phyloP scores from a whole-genome alignment of 2,888 invertebrate species.

The Cantharis flavilabris region DNA sequence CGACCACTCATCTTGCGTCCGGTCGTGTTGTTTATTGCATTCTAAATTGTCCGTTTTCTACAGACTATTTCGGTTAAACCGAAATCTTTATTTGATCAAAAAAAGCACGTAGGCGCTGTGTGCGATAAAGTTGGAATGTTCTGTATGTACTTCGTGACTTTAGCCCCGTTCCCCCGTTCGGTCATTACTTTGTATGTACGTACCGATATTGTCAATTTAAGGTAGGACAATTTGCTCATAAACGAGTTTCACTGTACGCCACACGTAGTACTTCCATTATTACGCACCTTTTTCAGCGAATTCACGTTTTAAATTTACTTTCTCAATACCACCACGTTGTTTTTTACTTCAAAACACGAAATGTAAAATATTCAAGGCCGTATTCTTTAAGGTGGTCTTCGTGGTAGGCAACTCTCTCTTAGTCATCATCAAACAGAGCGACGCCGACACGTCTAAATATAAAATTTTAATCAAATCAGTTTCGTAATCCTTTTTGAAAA shows the following conservation, averaged over 20 bases:
- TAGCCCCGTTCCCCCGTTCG: neutral
- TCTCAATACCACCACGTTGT: neutral
- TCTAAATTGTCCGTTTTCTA: slow-evolving; percentile 16
- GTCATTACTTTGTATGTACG: neutral
- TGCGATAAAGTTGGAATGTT: neutral
- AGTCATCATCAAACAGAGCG: neutral
- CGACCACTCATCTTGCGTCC: slow-evolving; percentile 23
- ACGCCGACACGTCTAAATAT: slow-evolving; percentile 3
- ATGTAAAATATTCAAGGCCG: neutral
- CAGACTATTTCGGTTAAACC: slow-evolving; percentile 15
- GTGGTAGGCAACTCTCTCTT: neutral
- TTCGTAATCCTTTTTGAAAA: neutral
- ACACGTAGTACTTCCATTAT: neutral
- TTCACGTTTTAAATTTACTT: neutral
- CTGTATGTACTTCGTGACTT: neutral
- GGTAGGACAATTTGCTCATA: neutral
- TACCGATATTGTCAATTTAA: neutral
- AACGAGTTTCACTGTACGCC: neutral
- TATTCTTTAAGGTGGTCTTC: neutral
- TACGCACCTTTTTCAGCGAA: neutral
- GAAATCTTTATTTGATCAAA: slow-evolving; percentile 7
- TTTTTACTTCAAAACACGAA: neutral
- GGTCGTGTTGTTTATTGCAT: slow-evolving; percentile 20
- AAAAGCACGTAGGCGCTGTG: slow-evolving; percentile 17
- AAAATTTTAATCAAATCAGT: neutral